A percentile compares a stretch with the other conserved stretches of the same genome.
phyloP scores from a whole-genome alignment of 2,113 vertebrate species.

The Atherinomorus stipes region DNA sequence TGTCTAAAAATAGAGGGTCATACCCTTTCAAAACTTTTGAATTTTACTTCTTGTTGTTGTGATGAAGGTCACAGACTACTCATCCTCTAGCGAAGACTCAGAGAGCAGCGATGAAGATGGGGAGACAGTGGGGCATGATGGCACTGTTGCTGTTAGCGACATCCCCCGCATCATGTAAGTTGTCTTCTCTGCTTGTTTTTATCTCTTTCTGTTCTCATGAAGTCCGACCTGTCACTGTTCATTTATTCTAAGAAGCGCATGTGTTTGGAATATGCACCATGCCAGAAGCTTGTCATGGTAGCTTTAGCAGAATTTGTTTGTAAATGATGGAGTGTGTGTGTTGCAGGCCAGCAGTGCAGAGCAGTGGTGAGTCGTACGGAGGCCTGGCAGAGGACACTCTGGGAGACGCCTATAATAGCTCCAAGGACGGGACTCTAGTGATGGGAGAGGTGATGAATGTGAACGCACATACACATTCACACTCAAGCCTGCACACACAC shows the following conservation, averaged over 20 bases:
- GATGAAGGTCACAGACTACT: slow-evolving; percentile 95
- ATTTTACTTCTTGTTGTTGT: neutral
- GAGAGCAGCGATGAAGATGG: slow-evolving; percentile 96
- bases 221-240: slow-evolving; percentile 16
- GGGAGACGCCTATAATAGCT: slow-evolving; percentile 88
- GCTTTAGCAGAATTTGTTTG: slow-evolving; percentile 32
- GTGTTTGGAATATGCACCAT: slow-evolving; percentile 19
- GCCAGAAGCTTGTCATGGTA: slow-evolving; percentile 25
- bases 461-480: slow-evolving; percentile 8
- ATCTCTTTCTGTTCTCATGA: neutral
- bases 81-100: slow-evolving; percentile 94
- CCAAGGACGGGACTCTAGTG: slow-evolving; percentile 93
- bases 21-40: neutral
- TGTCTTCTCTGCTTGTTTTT: neutral
- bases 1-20: neutral
- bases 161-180: slow-evolving; percentile 96
- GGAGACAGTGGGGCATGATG: slow-evolving; percentile 91
- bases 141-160: slow-evolving; percentile 95
- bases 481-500: slow-evolving; percentile 1
- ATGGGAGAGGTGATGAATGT: slow-evolving; percentile 89
- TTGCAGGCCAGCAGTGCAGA: slow-evolving; percentile 89
- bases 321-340: slow-evolving; percentile 44
- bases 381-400: slow-evolving; percentile 87
- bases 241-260: slow-evolving; percentile 14
- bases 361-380: slow-evolving; percentile 87